Conservation (phyloP, 2,113 vertebrate species). For the Lagopus leucura region DNA sequence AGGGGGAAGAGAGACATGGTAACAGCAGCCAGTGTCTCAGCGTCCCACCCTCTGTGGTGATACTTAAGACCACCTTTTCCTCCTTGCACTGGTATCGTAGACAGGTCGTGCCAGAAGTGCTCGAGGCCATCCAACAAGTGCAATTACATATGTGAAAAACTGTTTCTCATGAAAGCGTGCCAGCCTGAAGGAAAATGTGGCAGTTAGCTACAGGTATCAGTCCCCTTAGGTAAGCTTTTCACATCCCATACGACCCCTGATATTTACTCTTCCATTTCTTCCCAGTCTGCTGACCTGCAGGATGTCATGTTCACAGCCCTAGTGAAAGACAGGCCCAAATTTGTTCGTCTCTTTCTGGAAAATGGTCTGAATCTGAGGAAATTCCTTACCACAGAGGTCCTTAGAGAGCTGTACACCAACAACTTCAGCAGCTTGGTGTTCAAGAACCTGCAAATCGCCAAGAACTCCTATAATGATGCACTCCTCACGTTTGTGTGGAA, state of each 20-base stretch:
- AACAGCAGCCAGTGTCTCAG: background rate
- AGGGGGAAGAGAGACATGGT: background rate
- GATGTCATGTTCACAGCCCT: constrained; percentile 92
- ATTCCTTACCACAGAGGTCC: constrained; percentile 86
- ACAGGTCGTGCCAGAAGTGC: background rate
- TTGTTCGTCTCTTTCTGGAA: constrained; percentile 92
- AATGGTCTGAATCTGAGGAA: constrained; percentile 88
- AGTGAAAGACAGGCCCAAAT: constrained; percentile 89
- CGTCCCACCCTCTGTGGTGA: background rate
- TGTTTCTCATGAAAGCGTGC: background rate
- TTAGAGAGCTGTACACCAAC: constrained; percentile 86
- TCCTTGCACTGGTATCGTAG: background rate
- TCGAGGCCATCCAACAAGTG: background rate
- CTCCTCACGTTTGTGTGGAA: constrained; percentile 84
- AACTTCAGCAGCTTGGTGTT: constrained; percentile 87
- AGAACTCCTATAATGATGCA: constrained; percentile 82
- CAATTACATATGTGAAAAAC: background rate
- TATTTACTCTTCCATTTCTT: background rate
- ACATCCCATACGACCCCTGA: fast-evolving
- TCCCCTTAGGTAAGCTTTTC: background rate
- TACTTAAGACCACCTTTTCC: background rate
- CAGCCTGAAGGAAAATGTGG: background rate
- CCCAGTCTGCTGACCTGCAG: constrained; percentile 90
- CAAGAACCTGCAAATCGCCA: constrained; percentile 83
- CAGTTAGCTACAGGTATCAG: fast-evolving